Conservation (phyloP, 2,888 invertebrate species). For the Pyrochroa serraticornis region DNA sequence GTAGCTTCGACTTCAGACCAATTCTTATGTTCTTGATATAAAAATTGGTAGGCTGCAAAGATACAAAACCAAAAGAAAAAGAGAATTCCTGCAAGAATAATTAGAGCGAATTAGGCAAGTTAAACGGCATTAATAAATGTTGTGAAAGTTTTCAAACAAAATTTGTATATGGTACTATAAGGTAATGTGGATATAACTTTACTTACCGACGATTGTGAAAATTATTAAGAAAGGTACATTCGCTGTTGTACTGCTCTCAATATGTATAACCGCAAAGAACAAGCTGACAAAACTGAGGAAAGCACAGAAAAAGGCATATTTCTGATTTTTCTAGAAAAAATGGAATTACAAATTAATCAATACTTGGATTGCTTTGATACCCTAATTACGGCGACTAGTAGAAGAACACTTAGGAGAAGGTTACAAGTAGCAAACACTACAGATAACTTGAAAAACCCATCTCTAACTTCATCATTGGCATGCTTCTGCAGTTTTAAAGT, state of each 20-base stretch:
- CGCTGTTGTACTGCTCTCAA: constrained; percentile 45
- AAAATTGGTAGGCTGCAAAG: constrained; percentile 46
- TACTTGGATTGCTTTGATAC: too few species aligned
- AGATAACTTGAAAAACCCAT: constrained; percentile 47
- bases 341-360: constrained; percentile 2
- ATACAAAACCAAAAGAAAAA: constrained; percentile 47
- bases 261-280: constrained; percentile 47
- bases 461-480: constrained; percentile 41
- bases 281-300: constrained; percentile 46
- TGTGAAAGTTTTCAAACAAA: too few species aligned
- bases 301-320: constrained; percentile 48
- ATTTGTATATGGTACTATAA: too few species aligned
- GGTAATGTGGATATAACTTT: too few species aligned
- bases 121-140: too few species aligned
- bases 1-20: not conserved
- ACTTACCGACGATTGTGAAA: constrained; percentile 46
- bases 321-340: constrained; percentile 44
- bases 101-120: too few species aligned
- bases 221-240: constrained; percentile 45
- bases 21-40: constrained; percentile 19
- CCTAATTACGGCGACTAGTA: constrained; percentile 46
- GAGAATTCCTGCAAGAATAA: constrained; percentile 40
- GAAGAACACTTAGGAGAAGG: constrained; percentile 43
- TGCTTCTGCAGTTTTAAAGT: constrained; percentile 42
- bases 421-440: constrained; percentile 47